Base-by-base conservation (phyloP, 2,113 vertebrate genomes). In the Typhlomys cinereus region DNA sequence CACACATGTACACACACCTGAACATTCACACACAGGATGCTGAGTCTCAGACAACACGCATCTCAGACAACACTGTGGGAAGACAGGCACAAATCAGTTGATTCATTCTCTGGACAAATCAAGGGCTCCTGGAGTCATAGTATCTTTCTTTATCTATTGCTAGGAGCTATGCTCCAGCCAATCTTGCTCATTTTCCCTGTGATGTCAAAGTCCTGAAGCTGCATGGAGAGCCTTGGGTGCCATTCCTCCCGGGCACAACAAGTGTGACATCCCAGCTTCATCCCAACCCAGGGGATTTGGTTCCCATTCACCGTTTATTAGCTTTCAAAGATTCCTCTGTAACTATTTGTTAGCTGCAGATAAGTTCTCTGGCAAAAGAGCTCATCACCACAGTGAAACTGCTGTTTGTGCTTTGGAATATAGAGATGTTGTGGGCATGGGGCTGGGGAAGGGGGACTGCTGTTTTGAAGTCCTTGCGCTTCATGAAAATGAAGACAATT, bases 371-470 rank as follows among this genome's bases (percentile, higher is more conserved):
- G 23, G 4, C 36, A 27, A 21, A 39, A n/a, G n/a, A 64, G 75
- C 89, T 89, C n/a, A 61, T 84, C 29, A 36, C 48, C 20, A 3
- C 23, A 85, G 59, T 27, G 64, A 36, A 91, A 31, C 66, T 70
- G 8, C 46, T 92, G 18, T 92, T 46, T 84, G 27, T 84, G 59
- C 54, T 92, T 93, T 39, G 64, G 64, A 57, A 48, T 52, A 21
- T 64, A 85, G 36, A 66, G 61, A 78, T 82, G 67, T 27, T 7
- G 10, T 1, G 2, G 87, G 9, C 23, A 76, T 4, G 34, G n/a
- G n/a, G n/a, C n/a, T n/a, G n/a, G n/a, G n/a, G n/a, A n/a, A n/a
- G 17, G n/a, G 29, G 31, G 5, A 31, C 48, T 74, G 18, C 54
- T 75, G 36, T 71, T 41, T 39, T 31, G 36, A 88, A 81, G 41